A percentile compares a stretch with the other conserved stretches of the same genome.
Conservation (phyloP, 2,888 invertebrate species). For the Aporophyla nigra region DNA sequence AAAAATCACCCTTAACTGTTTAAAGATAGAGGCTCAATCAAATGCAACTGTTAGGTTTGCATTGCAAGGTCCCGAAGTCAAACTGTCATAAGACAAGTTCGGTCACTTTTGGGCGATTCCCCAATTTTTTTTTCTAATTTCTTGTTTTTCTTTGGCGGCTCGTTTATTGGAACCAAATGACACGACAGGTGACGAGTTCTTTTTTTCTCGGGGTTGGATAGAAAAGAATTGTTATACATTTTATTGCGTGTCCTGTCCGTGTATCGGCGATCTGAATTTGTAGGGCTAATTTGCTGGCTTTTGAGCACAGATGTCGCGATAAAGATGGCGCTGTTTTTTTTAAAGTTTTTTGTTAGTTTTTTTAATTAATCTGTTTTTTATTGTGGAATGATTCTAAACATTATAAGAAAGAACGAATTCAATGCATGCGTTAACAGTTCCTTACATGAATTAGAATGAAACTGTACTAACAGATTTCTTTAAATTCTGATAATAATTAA, state of each 20-base stretch:
- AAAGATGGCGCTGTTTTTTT: slow-evolving; percentile 75
- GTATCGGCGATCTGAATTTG: slow-evolving; percentile 79
- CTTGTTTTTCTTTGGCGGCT: slow-evolving; percentile 88
- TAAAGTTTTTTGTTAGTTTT: slow-evolving; percentile 15
- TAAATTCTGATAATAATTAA: neutral
- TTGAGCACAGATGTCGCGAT: slow-evolving; percentile 84
- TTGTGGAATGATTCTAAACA: neutral
- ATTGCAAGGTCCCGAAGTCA: slow-evolving; percentile 63
- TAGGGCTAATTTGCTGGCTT: slow-evolving; percentile 84
- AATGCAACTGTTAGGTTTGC: slow-evolving; percentile 52
- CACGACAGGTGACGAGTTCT: slow-evolving; percentile 90
- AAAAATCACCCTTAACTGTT: slow-evolving; percentile 56
- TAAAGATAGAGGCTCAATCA: slow-evolving; percentile 46
- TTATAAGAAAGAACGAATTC: neutral
- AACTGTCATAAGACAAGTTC: slow-evolving; percentile 83
- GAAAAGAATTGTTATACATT: slow-evolving; percentile 88
- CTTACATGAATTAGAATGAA: neutral
- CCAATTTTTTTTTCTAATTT: slow-evolving; percentile 84
- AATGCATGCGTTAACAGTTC: too few species aligned
- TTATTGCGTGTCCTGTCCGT: slow-evolving; percentile 87
- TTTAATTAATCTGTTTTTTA: slow-evolving; percentile 31
- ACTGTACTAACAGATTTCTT: neutral
- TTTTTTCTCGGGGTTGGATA: slow-evolving; percentile 72
- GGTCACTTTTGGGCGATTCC: slow-evolving; percentile 86
- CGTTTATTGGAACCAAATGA: slow-evolving; percentile 90